Percentiles rank a stretch among this genome's conserved stretches.
Evolutionary conservation across 2,888 invertebrate genomes (phyloP).

Genomic region (Ctenicera cuprea): DNA sequence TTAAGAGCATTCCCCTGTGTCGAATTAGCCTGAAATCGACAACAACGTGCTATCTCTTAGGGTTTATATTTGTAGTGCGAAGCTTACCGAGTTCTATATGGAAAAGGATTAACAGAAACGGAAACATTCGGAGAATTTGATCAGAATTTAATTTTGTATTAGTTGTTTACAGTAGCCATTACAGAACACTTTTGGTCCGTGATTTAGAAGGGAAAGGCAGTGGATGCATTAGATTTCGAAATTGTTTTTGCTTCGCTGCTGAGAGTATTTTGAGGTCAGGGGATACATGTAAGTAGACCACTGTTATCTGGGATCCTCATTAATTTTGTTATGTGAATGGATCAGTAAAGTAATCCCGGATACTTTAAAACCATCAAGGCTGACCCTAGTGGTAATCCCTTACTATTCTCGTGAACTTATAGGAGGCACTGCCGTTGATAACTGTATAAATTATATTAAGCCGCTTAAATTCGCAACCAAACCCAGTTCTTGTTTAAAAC

Average conservation of each 20-base stretch:
- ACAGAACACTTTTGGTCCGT: not conserved
- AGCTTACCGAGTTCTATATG: constrained; percentile 18
- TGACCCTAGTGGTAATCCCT: constrained; percentile 21
- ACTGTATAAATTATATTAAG: constrained; percentile 23
- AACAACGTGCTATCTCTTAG: constrained; percentile 23
- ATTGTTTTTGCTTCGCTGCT: constrained; percentile 4
- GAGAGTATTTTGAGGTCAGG: constrained; percentile 1
- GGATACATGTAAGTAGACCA: constrained; percentile 9
- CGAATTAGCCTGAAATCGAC: constrained; percentile 34
- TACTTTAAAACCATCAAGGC: constrained; percentile 19
- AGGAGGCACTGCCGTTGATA: constrained; percentile 5
- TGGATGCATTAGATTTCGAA: not conserved
- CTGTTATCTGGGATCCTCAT: constrained; percentile 24
- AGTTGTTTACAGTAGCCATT: not conserved
- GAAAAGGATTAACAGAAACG: constrained; percentile 29
- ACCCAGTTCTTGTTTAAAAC: too few species aligned
- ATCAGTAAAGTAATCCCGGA: constrained; percentile 23
- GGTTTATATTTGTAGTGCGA: constrained; percentile 18
- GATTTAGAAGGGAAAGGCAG: not conserved
- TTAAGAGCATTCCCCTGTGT: constrained; percentile 26
- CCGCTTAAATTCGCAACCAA: constrained; percentile 3
- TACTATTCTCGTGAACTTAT: constrained; percentile 18
- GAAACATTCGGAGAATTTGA: constrained; percentile 12
- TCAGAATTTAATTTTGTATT: not conserved
- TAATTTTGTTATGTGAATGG: constrained; percentile 29